A percentile compares a stretch with the other conserved stretches of the same genome.
These are phyloP conservation scores for Bombus affinis DNA, from an alignment of 1,140 invertebrate genomes.

Conservation along the genomic window DNA sequence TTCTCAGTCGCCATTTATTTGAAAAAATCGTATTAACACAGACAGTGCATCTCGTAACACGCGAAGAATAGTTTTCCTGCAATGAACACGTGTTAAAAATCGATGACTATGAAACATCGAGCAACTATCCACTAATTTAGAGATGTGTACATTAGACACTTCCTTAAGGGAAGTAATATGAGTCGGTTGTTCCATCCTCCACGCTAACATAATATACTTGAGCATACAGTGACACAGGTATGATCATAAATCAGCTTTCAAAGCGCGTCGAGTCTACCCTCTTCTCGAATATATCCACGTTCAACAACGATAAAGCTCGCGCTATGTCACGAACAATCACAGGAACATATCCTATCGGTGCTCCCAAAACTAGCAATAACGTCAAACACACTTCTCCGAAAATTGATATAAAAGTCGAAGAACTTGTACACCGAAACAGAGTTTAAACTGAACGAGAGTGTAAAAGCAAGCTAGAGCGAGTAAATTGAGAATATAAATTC, in stretches of 20 bases:
- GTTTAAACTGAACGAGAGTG: background rate
- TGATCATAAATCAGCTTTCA: background rate
- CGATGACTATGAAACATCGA: background rate
- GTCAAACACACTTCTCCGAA: background rate
- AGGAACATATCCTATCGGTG: background rate
- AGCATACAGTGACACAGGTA: background rate
- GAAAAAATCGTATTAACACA: no score
- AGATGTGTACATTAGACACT: background rate
- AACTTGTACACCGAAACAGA: background rate
- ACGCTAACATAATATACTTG: background rate
- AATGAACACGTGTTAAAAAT: background rate
- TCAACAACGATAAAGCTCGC: background rate
- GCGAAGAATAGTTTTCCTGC: no score
- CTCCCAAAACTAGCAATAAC: background rate
- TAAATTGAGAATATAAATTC: no score
- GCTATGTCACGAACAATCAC: background rate
- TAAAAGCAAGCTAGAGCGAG: background rate
- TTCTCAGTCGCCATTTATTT: no score
- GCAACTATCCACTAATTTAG: background rate
- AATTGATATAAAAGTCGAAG: background rate
- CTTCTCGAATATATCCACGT: background rate
- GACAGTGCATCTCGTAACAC: no score
- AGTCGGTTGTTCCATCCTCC: background rate
- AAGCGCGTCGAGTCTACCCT: background rate
- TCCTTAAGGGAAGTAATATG: background rate